Evolutionary conservation across 2,797 vertebrate genomes (phyloP), one percentile per base, ranked within the genome.

Genomic region (Poeciliopsis presidionis): DNA sequence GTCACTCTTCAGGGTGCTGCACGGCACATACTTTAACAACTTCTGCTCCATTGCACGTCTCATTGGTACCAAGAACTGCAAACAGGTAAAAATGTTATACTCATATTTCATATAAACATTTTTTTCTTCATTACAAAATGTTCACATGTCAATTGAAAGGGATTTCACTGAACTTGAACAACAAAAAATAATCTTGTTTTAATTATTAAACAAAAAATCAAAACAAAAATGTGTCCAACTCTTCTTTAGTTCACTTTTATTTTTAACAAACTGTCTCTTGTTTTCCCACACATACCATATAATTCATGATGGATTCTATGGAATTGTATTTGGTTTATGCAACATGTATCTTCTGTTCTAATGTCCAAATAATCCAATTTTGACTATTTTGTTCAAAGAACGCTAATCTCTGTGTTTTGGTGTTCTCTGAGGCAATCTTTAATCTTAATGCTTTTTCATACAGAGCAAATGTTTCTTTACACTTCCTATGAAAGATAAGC

Each of bases 21-120:
- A 98, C 1, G 98, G 98, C 82, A 99, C 98, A 22, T 99, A 99
- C 91, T 98, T 97, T 96, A 99, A 99, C 96, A 99, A 99, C 94
- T 99, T 99, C 96, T 99, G 98, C 90, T 98, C 97, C 12, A 99
- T 99, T 2, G 96, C 98, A 74, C 95, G 97, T 53, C 97, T 99
- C 73, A 97, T 99, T 80, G 97, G 97, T 59, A 98, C 97, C 33
- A 99, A 99, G 94, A 98, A 96, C 3, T 99, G 98, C 95, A 98
- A 97, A 83, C 97, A 99, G 97, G 98, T 99, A 91, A 89, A 16
- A 41, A 59, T 28, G 0, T 43, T 73, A 53, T 53, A 8, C 20
- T 53, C 49, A 9, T 5, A 22, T 53, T 53, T 25, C 2, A 16
- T 9, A 9, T 22, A 45, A 45, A 45, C 25, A 45, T n/a, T 16